Percentiles rank a stretch among this genome's conserved stretches.
phyloP scores from a whole-genome alignment of 92 coral and sea anemone genomes.

The Epizoanthus ramosus region DNA sequence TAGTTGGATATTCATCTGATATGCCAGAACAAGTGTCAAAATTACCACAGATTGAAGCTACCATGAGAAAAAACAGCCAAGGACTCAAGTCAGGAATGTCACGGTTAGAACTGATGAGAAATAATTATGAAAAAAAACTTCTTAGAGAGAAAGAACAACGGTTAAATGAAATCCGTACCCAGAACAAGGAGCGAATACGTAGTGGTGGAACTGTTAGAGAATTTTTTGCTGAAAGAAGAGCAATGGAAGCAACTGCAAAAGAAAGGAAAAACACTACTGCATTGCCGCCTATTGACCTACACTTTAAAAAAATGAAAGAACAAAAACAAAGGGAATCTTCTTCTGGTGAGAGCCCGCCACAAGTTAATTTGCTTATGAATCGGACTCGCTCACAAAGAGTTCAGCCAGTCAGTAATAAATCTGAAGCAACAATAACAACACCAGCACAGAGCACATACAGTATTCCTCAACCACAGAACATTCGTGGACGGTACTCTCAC shows the following conservation, averaged over 20 bases:
- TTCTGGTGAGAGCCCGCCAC: conserved; percentile 12
- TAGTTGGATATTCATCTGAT: conserved; percentile 33
- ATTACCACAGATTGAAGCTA: conserved; percentile 41
- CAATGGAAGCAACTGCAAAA: conserved; percentile 74
- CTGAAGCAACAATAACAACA: background rate
- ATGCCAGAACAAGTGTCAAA: conserved; percentile 47
- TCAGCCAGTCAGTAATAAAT: conserved; percentile 22
- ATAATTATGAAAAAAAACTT: conserved; percentile 80
- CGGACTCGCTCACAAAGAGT: conserved; percentile 15
- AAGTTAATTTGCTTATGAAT: conserved; percentile 1
- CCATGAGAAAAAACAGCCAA: conserved; percentile 58
- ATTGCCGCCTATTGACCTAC: conserved; percentile 90
- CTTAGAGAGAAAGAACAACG: conserved; percentile 80
- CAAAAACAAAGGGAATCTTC: conserved; percentile 46
- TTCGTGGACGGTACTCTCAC: conserved; percentile 11
- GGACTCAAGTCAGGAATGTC: conserved; percentile 64
- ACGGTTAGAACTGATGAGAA: conserved; percentile 79
- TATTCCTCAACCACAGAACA: conserved; percentile 16
- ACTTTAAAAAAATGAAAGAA: conserved; percentile 74
- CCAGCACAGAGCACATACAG: background rate
- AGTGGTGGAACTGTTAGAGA: conserved; percentile 89
- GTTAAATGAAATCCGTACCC: conserved; percentile 60
- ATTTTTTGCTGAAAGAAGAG: conserved; percentile 91
- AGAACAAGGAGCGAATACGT: conserved; percentile 32
- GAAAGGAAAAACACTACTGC: conserved; percentile 59